Evolutionary conservation across 2,113 vertebrate species (phyloP).

Genomic region (Toxotes jaculatrix): DNA sequence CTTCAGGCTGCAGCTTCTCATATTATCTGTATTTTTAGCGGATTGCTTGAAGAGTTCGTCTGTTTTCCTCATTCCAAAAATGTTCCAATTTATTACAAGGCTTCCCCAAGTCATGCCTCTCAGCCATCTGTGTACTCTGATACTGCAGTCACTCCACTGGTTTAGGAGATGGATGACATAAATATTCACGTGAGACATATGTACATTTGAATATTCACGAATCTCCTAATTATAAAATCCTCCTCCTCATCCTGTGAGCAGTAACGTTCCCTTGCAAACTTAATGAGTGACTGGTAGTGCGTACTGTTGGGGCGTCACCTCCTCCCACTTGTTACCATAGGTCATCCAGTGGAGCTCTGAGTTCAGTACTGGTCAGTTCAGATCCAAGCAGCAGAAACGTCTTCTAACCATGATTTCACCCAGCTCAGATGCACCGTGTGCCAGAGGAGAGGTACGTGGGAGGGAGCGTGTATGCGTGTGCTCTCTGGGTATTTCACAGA

Average conservation of each 20-base stretch:
- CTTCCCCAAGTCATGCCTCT: conserved; percentile 37
- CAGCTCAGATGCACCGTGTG: conserved; percentile 31
- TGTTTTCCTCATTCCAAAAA: conserved; percentile 32
- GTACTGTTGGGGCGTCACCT: conserved; percentile 54
- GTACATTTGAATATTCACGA: conserved; percentile 57
- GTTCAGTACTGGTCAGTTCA: conserved; percentile 72
- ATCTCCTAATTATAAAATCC: conserved; percentile 43
- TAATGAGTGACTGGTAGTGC: conserved; percentile 51
- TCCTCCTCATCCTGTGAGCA: conserved; percentile 42
- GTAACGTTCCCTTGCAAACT: conserved; percentile 13
- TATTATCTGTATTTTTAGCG: conserved; percentile 19
- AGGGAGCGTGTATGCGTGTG: conserved; percentile 35
- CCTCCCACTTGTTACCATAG: conserved; percentile 49
- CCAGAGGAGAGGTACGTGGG: conserved; percentile 54
- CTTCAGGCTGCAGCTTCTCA: conserved; percentile 15
- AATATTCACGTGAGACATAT: conserved; percentile 67
- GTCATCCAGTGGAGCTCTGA: conserved; percentile 52
- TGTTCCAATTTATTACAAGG: conserved; percentile 42
- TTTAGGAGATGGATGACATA: conserved; percentile 43
- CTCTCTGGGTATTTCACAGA: conserved; percentile 61
- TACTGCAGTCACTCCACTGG: conserved; percentile 21
- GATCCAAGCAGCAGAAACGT: conserved; percentile 65
- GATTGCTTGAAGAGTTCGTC: conserved; percentile 9
- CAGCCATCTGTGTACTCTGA: conserved; percentile 53
- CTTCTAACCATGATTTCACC: conserved; percentile 58